phyloP scores from a whole-genome alignment of 2,113 vertebrate genomes.

The Brachypodius melanocephalos region DNA sequence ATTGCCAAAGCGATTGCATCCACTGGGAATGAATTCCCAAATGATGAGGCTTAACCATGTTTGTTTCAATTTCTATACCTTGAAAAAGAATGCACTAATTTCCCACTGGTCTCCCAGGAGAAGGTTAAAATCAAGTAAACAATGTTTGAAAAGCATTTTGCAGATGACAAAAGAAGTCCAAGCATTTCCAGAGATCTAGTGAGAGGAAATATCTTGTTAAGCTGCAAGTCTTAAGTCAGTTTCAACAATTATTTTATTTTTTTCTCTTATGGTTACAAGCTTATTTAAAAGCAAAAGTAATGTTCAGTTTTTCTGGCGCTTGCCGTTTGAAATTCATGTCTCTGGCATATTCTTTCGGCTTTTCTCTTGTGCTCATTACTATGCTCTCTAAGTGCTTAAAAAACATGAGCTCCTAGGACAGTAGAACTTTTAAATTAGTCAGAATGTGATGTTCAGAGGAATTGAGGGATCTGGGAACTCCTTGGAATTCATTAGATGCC shows the following conservation, averaged over 20 bases:
- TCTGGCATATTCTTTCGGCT: neutral
- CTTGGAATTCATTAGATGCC: neutral
- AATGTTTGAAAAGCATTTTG: constrained; percentile 29
- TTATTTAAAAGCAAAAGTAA: constrained; percentile 2
- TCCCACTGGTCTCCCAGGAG: neutral
- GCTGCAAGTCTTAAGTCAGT: neutral
- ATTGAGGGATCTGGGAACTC: neutral
- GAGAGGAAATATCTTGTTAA: neutral
- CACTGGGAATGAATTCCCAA: neutral
- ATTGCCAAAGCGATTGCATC: neutral
- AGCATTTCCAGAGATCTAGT: neutral
- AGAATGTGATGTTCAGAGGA: neutral
- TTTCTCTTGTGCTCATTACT: neutral
- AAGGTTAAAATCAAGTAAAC: constrained; percentile 7
- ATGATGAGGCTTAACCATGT: neutral
- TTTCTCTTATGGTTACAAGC: neutral
- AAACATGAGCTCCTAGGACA: constrained; percentile 12
- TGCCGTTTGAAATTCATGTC: neutral
- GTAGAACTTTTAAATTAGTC: neutral
- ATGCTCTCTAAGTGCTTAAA: neutral
- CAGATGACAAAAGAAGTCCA: neutral
- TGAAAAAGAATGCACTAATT: neutral
- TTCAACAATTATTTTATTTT: neutral
- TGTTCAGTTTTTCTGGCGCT: neutral
- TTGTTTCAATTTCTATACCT: constrained; percentile 10